Evolutionary conservation across 2,113 vertebrate genomes (phyloP).

Genomic region (Trachemys scripta): DNA sequence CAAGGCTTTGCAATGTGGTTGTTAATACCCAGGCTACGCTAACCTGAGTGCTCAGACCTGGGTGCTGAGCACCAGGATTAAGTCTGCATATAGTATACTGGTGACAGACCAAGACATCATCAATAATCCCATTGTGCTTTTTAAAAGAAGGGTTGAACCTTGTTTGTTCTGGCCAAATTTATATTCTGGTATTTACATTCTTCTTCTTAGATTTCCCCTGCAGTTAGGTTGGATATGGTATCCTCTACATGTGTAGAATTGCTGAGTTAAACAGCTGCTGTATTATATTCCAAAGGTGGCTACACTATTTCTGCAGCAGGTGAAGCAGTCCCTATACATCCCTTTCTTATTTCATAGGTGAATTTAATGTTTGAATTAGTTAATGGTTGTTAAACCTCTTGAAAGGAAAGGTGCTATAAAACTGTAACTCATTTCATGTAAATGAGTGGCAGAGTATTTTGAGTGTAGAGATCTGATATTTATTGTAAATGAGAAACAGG

Average conservation of each 20-base stretch:
- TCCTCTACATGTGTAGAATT: neutral
- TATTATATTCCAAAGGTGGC: neutral
- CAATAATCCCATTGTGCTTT: neutral
- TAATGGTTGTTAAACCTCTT: neutral
- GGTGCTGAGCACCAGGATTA: neutral
- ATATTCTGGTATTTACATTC: neutral
- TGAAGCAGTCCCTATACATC: neutral
- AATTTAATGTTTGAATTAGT: neutral
- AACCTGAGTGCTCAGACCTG: neutral
- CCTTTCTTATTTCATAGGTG: neutral
- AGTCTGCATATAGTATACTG: neutral
- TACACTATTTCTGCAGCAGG: neutral
- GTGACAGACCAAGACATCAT: neutral
- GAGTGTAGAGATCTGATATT: neutral
- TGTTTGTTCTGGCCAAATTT: neutral
- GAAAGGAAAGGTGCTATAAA: neutral
- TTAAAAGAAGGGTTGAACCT: neutral
- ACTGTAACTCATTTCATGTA: neutral
- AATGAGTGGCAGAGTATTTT: constrained; percentile 7
- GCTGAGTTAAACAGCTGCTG: neutral
- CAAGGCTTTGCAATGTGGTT: neutral
- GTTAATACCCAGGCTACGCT: neutral
- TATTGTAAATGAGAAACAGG: constrained; percentile 9
- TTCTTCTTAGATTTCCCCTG: neutral
- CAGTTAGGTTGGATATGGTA: neutral